These are phyloP conservation scores for Cephus spinipes DNA, from an alignment of 2,888 invertebrate species.

Conservation along the genomic window DNA sequence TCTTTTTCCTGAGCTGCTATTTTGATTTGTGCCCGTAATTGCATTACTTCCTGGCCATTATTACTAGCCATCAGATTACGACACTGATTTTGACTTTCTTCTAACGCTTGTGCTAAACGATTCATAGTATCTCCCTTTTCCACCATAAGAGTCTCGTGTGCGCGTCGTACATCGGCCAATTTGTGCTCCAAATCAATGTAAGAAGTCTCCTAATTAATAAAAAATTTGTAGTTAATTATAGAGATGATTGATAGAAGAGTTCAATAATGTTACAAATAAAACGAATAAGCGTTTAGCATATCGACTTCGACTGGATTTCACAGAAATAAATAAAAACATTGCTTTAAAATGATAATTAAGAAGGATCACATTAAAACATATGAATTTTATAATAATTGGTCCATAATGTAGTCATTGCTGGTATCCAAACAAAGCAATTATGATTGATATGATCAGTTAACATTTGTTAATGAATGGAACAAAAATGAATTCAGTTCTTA, in stretches of 20 bases:
- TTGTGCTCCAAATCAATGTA: conserved; percentile 53
- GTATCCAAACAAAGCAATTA: conserved; percentile 46
- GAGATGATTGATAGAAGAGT: neutral
- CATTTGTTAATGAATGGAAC: neutral
- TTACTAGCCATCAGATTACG: conserved; percentile 66
- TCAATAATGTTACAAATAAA: neutral
- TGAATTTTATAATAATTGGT: conserved; percentile 38
- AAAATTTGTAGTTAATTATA: neutral
- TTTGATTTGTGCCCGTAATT: conserved; percentile 68
- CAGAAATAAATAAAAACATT: neutral
- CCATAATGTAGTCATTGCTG: conserved; percentile 42
- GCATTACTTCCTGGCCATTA: conserved; percentile 67
- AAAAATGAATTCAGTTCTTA: neutral
- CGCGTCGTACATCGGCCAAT: conserved; percentile 69
- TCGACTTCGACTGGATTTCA: neutral
- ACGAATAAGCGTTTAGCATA: neutral
- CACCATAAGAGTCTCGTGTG: conserved; percentile 72
- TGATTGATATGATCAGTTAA: conserved; percentile 31
- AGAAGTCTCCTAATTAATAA: conserved; percentile 47
- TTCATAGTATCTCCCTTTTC: conserved; percentile 76
- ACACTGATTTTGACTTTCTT: conserved; percentile 71
- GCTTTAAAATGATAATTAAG: neutral
- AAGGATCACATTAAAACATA: conserved; percentile 9
- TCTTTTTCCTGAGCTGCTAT: conserved; percentile 70
- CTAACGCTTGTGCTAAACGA: conserved; percentile 72